These are phyloP conservation scores for Oopsacas minuta DNA, from an alignment of 37 sponge, comb jelly and placozoan species.

Conservation along the genomic window DNA sequence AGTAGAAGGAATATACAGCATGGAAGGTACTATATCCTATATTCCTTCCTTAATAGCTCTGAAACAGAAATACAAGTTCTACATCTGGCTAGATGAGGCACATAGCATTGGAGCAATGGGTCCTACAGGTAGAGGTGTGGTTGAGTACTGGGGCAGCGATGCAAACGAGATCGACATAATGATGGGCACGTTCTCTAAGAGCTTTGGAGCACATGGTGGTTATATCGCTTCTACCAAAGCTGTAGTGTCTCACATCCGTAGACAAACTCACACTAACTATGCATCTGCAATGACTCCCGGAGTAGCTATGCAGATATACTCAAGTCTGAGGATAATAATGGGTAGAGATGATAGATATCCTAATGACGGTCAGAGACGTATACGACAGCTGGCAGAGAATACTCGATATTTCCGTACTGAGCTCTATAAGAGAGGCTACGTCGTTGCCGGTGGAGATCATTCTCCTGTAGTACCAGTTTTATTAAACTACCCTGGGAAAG, in stretches of 20 bases:
- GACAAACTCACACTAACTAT: slow-evolving; percentile 67
- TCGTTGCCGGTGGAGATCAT: slow-evolving; percentile 19
- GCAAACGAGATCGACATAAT: slow-evolving; percentile 81
- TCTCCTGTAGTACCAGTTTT: slow-evolving; percentile 38
- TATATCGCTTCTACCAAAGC: slow-evolving; percentile 87
- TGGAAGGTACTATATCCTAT: slow-evolving; percentile 87
- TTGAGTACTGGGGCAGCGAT: slow-evolving; percentile 78
- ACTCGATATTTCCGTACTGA: slow-evolving; percentile 19
- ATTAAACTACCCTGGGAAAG: slow-evolving; percentile 22
- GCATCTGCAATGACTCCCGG: slow-evolving; percentile 65
- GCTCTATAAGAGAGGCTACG: slow-evolving; percentile 12
- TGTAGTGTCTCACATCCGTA: slow-evolving; percentile 67
- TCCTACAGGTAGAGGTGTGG: slow-evolving; percentile 72
- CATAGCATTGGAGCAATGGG: slow-evolving; percentile 98
- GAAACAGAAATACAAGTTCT: slow-evolving; percentile 97
- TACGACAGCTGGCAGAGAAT: slow-evolving; percentile 45
- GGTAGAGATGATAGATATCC: slow-evolving; percentile 70
- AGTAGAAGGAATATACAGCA: slow-evolving; percentile 97
- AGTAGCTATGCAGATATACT: slow-evolving; percentile 53
- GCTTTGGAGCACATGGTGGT: slow-evolving; percentile 89
- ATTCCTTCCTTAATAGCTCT: slow-evolving; percentile 65
- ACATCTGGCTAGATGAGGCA: slow-evolving; percentile 91
- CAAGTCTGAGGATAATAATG: slow-evolving; percentile 65
- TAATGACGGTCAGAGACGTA: slow-evolving; percentile 21
- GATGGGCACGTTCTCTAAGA: slow-evolving; percentile 99